phyloP scores from a whole-genome alignment of 2,888 invertebrate species.

The Zele albiditarsus region DNA sequence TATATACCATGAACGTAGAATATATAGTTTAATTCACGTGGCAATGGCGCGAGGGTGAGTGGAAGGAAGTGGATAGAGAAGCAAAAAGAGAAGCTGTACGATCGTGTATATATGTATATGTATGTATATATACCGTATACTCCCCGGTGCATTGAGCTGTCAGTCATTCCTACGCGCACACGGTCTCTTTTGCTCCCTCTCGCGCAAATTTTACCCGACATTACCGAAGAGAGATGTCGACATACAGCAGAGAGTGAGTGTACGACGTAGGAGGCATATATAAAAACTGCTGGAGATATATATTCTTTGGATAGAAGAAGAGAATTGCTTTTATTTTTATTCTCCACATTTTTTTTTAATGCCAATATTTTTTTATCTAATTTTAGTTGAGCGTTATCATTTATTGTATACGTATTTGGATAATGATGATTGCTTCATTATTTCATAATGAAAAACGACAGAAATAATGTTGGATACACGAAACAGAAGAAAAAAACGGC shows the following conservation, averaged over 20 bases:
- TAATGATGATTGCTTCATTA: no score
- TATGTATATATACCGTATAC: slow-evolving; percentile 33
- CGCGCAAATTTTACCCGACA: slow-evolving; percentile 53
- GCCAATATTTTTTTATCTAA: background rate
- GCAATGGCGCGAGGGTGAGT: slow-evolving; percentile 1
- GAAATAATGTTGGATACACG: no score
- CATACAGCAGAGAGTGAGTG: background rate
- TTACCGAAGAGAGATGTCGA: slow-evolving; percentile 53
- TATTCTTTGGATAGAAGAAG: no score
- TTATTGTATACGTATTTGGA: background rate
- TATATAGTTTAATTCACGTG: slow-evolving; percentile 4
- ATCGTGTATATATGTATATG: slow-evolving; percentile 19
- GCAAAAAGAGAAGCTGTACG: slow-evolving; percentile 37
- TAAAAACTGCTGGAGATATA: background rate
- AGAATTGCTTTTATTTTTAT: background rate
- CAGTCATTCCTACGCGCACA: slow-evolving; percentile 61
- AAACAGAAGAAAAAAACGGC: background rate
- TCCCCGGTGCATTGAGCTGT: slow-evolving; percentile 67
- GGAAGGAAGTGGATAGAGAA: slow-evolving; percentile 30
- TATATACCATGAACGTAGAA: slow-evolving; percentile 23
- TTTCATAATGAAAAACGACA: background rate
- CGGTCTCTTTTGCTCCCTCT: slow-evolving; percentile 44
- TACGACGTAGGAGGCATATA: slow-evolving; percentile 32
- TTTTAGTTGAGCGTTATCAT: background rate
- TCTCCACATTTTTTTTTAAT: background rate